Conservation (phyloP, 2,113 vertebrate genomes). For the Sturnus vulgaris region DNA sequence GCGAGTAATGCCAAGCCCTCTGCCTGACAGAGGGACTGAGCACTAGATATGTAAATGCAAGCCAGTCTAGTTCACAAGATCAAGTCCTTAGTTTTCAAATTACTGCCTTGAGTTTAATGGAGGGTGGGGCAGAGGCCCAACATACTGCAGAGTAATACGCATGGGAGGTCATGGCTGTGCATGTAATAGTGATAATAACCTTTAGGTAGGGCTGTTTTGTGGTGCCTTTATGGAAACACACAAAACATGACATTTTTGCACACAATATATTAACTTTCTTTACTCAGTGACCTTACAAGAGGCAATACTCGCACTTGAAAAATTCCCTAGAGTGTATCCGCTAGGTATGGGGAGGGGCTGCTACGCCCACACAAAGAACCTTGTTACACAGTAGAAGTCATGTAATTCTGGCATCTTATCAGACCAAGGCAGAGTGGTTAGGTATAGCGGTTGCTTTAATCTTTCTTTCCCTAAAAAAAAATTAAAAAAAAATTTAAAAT, state of each 20-base stretch:
- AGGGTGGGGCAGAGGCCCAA: not conserved
- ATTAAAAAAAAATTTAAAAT: not conserved
- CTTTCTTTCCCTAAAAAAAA: not conserved
- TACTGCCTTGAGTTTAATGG: not conserved
- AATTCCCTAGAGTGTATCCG: conserved; percentile 46
- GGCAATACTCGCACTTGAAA: conserved; percentile 7
- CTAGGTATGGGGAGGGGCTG: conserved; percentile 57
- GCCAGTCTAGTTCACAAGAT: too few species aligned
- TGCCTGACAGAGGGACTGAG: not conserved
- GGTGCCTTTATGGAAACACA: not conserved
- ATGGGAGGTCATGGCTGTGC: not conserved
- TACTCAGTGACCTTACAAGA: conserved; percentile 11
- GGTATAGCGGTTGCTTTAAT: conserved; percentile 46
- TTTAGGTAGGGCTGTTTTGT: not conserved
- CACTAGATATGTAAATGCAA: too few species aligned
- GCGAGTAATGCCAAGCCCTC: not conserved
- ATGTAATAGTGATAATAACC: not conserved
- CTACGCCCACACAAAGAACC: conserved; percentile 3
- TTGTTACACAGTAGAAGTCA: conserved; percentile 26
- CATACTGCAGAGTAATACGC: not conserved
- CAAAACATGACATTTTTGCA: not conserved
- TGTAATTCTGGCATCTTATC: conserved; percentile 53
- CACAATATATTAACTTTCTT: not conserved
- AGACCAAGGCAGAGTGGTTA: conserved; percentile 33
- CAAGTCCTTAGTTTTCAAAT: not conserved